These are phyloP conservation scores for Pampus argenteus DNA, from an alignment of 2,797 vertebrate species.

Conservation along the genomic window DNA sequence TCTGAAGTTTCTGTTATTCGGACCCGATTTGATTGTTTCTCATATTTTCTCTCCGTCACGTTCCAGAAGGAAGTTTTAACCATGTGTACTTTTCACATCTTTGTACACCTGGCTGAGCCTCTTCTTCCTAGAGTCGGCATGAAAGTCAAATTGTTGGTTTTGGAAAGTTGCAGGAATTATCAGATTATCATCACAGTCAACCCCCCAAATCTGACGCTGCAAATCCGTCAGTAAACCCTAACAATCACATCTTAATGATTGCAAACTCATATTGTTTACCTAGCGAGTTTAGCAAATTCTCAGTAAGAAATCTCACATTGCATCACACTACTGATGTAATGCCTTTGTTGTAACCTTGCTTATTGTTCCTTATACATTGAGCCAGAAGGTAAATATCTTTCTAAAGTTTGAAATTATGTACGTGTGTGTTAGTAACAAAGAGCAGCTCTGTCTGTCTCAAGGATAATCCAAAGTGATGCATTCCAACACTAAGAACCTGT, in stretches of 20 bases:
- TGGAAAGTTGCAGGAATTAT: background rate
- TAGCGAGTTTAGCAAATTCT: background rate
- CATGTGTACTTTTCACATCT: background rate
- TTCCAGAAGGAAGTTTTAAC: too few relatives aligned
- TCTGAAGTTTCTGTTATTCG: slow-evolving; percentile 27
- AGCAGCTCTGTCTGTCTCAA: slow-evolving; percentile 7
- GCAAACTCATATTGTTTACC: too few relatives aligned
- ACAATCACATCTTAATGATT: background rate
- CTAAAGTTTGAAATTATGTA: slow-evolving; percentile 19
- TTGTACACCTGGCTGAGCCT: background rate
- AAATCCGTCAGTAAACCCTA: slow-evolving; percentile 24
- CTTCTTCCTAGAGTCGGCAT: background rate
- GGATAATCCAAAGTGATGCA: slow-evolving; percentile 8
- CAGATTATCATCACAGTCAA: background rate
- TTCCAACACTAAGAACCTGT: slow-evolving; percentile 51
- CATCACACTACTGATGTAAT: background rate
- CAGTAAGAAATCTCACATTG: background rate
- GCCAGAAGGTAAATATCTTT: slow-evolving; percentile 14
- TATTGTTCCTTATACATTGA: background rate
- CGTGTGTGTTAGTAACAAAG: slow-evolving; percentile 23
- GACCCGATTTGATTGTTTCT: slow-evolving; percentile 21
- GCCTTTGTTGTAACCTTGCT: slow-evolving; percentile 4
- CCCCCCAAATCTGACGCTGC: background rate
- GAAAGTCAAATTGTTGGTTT: background rate
- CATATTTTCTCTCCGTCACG: slow-evolving; percentile 3